These are phyloP conservation scores for Alsophila aescularia DNA, from an alignment of 2,888 invertebrate species.

Conservation along the genomic window DNA sequence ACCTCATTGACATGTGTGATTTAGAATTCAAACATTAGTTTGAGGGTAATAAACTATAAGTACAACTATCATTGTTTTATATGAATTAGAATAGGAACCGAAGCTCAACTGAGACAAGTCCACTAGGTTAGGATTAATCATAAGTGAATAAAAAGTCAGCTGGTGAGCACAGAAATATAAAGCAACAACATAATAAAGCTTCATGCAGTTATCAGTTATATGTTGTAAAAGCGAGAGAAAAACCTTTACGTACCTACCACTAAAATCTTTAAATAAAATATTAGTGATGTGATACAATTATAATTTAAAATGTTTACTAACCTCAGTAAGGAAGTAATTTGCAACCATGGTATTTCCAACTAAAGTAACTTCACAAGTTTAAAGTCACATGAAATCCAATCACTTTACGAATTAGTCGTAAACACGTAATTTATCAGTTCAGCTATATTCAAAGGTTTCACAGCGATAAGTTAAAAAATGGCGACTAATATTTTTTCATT, in stretches of 20 bases:
- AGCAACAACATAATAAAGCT: not conserved
- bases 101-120: no score
- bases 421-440: slow-evolving; percentile 29
- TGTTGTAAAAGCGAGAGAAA: not conserved
- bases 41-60: no score
- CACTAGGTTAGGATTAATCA: not conserved
- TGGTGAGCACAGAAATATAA: not conserved
- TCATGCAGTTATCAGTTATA: no score
- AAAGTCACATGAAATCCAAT: slow-evolving; percentile 30
- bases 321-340: slow-evolving; percentile 53
- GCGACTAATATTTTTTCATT: slow-evolving; percentile 50
- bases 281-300: not conserved
- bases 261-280: no score
- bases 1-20: no score
- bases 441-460: slow-evolving; percentile 48
- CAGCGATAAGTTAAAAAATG: slow-evolving; percentile 55
- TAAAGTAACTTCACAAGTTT: not conserved
- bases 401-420: slow-evolving; percentile 30
- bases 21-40: no score
- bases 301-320: slow-evolving; percentile 36
- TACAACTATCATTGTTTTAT: no score
- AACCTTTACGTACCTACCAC: not conserved
- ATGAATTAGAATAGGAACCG: no score
- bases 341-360: slow-evolving; percentile 49
- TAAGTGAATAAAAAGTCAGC: not conserved